These are phyloP conservation scores for Nezara viridula DNA, from an alignment of 2,888 invertebrate species.

Conservation along the genomic window DNA sequence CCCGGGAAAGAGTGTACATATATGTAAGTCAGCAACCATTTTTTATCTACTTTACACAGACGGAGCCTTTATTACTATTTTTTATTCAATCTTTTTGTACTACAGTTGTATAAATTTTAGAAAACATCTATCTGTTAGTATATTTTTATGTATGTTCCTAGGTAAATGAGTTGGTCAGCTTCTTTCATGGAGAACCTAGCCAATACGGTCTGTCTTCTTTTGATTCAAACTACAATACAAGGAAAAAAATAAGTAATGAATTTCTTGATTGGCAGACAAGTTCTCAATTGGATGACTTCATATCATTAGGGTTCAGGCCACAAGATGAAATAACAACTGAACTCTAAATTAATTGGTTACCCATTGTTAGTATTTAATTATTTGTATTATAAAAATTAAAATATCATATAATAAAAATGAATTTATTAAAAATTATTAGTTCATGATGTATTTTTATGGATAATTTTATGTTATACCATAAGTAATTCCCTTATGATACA, in stretches of 20 bases:
- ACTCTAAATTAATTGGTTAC: slow-evolving; percentile 60
- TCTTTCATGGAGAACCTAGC: slow-evolving; percentile 73
- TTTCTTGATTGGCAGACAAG: slow-evolving; percentile 62
- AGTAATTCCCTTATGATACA: not conserved
- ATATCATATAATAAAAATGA: not conserved
- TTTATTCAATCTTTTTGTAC: too few relatives aligned
- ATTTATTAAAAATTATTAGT: not conserved
- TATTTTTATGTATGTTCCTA: slow-evolving; percentile 68
- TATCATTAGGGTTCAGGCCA: slow-evolving; percentile 86
- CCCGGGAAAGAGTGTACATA: too few relatives aligned
- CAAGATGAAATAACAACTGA: slow-evolving; percentile 92
- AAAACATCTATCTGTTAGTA: too few relatives aligned
- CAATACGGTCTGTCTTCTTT: slow-evolving; percentile 69
- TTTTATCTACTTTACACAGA: too few relatives aligned
- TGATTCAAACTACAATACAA: slow-evolving; percentile 68
- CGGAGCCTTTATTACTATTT: too few relatives aligned
- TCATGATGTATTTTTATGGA: not conserved
- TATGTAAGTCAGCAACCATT: too few relatives aligned
- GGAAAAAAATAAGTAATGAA: slow-evolving; percentile 64
- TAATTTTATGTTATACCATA: not conserved
- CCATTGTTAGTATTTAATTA: slow-evolving; percentile 42
- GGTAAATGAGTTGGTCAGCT: slow-evolving; percentile 83
- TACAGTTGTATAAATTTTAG: too few relatives aligned
- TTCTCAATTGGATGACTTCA: slow-evolving; percentile 77
- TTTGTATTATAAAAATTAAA: slow-evolving; percentile 8